Evolutionary conservation across 2,888 invertebrate genomes (phyloP), one percentile per base, ranked within the genome.

Genomic region (Philereme vetulata): DNA sequence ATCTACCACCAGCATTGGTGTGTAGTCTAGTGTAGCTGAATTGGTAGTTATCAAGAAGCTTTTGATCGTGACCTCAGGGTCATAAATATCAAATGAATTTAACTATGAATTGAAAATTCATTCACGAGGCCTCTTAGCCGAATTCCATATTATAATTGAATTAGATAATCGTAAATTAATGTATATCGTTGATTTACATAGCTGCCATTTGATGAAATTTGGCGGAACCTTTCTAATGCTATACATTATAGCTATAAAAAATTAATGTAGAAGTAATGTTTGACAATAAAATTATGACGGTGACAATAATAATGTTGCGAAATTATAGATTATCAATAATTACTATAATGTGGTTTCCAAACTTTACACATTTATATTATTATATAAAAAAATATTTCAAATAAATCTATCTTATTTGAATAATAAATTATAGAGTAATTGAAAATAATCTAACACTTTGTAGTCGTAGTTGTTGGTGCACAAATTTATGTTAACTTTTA

Each of bases 401-500:
- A 49, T 44, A 58, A 46, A 53, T 54, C 43, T 56, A 56, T 52
- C 32, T 40, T 43, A 45, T 54, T 53, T 54, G 46, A 61, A n/a
- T 56, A 61, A 51, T 64, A 64, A 56, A 60, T 49, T 67, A 63
- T 68, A 68, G 59, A 62, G 46, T 67, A 64, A 71, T 66, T 61
- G 34, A 62, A 68, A 66, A 68, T 53, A 40, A 67, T 67, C 67
- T 71, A 56, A 81, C 89, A 90, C 88, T 85, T 72, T 65, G 86
- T 90, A 90, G 88, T 60, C 57, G 85, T 90, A 91, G 90, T 77
- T 81, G 89, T 90, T 90, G 79, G 78, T 85, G 89, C 90, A 90
- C 90, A 85, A 80, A 76, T 74, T 85, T 87, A 62, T 81, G 85
- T 88, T 87, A 80, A 62, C 66, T 21, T 53, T 47, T 76, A 75